Evolutionary conservation across 2,797 vertebrate species (phyloP).

Genomic region (Parauchenoglanis punctatus): DNA sequence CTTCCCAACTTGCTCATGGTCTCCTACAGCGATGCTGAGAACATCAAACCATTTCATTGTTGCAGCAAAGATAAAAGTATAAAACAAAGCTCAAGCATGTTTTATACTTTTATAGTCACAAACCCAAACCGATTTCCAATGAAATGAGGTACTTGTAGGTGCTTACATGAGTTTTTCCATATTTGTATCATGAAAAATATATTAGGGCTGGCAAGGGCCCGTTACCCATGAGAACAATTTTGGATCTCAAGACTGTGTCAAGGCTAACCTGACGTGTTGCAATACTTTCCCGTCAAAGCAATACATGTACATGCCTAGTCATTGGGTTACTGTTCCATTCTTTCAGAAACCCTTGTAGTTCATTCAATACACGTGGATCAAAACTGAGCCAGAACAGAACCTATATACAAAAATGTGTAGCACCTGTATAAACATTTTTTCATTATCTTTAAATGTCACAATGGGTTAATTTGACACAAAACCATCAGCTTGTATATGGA

Average conservation of each 20-base stretch:
- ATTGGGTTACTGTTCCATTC: neutral
- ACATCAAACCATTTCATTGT: neutral
- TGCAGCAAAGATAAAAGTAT: neutral
- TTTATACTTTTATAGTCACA: neutral
- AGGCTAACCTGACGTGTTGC: neutral
- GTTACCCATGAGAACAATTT: neutral
- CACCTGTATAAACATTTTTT: neutral
- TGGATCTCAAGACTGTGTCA: neutral
- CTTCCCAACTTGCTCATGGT: neutral
- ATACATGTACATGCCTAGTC: neutral
- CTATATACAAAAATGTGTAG: neutral
- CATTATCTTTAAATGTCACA: conserved; percentile 5
- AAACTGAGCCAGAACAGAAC: neutral
- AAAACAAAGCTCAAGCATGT: neutral
- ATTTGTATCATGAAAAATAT: neutral
- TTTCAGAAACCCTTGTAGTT: neutral
- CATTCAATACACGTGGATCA: neutral
- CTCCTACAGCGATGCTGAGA: neutral
- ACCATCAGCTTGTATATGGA: neutral
- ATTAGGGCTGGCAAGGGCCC: neutral
- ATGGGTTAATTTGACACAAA: neutral
- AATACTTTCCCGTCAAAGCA: neutral
- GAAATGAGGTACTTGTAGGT: neutral
- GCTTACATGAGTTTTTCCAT: neutral
- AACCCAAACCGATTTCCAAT: neutral